Base-by-base conservation (phyloP, 2,113 vertebrate genomes). In the Lota lota region DNA sequence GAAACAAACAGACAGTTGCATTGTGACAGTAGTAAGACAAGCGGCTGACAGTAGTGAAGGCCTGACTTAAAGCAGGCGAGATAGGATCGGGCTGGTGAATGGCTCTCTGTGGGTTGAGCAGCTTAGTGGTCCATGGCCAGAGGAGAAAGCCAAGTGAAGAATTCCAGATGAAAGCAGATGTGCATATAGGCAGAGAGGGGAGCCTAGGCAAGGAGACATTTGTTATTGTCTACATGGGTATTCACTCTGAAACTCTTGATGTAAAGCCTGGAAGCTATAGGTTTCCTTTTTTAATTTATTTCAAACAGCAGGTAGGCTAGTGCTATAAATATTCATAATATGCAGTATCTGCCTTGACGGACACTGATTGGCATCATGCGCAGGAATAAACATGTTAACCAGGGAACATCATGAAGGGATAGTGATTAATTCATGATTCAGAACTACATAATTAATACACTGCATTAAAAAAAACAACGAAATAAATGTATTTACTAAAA, bases 41-140 rank as follows among this genome's bases (percentile, higher is more conserved):
- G 56, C 50, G 70, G 71, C 74, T 79, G 76, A 86, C 77, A 82
- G 79, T 75, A 73, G 78, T 77, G 73, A 71, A 87, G 82, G 73
- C 80, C 74, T 80, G 79, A 83, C 79, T 81, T 74, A 68, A 79
- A 79, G 78, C 79, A 15, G 5, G 14, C 58, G 50, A 72, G 78
- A 85, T 80, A 54, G 81, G 72, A 87, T 87, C 81, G 79, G 63
- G 40, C 7, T 76, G 68, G 67, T 84, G 73, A 81, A 86, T 63
- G 67, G 71, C 71, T 86, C 79, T 87, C 86, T 86, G 80, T 58
- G 69, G 69, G 66, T 51, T 68, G 80, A 72, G 53, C 16, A 17
- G 53, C 53, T 56, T 56, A 56, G 53, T 74, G 79, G 68, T 68
- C 22, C 24, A 66, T 78, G 59, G 75, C 78, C 73, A 76, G 68